Conservation (phyloP, 2,888 invertebrate species). For the Spisula subtruncata region DNA sequence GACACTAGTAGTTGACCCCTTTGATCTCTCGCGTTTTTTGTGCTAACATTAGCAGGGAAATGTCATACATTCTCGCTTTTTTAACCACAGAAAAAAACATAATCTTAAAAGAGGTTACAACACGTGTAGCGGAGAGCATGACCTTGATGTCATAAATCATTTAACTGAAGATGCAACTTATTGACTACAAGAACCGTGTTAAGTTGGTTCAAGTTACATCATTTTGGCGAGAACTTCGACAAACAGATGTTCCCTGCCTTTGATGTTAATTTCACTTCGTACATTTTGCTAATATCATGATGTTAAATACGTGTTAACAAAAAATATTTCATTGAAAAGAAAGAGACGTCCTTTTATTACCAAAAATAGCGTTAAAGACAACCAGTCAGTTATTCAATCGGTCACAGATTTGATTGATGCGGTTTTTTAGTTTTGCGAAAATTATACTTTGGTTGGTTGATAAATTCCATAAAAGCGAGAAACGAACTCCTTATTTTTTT, state of each 20-base stretch:
- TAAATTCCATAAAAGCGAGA: too few species aligned
- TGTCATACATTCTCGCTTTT: neutral
- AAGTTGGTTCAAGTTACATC: conserved; percentile 20
- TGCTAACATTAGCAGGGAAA: neutral
- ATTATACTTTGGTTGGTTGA: too few species aligned
- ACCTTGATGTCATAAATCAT: conserved; percentile 16
- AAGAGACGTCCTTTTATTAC: neutral
- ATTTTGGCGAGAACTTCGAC: neutral
- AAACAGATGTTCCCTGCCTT: conserved; percentile 17
- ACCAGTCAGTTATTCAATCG: too few species aligned
- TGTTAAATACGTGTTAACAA: neutral
- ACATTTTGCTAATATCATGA: neutral
- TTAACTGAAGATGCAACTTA: conserved; percentile 7
- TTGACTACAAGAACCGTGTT: conserved; percentile 23
- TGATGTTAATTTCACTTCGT: neutral
- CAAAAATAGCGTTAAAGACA: neutral
- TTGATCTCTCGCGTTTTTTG: neutral
- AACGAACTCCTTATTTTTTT: too few species aligned
- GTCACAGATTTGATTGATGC: neutral
- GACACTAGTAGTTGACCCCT: neutral
- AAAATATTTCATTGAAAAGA: neutral
- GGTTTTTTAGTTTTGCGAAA: neutral
- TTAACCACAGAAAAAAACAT: neutral
- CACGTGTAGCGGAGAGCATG: neutral
- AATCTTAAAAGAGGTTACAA: neutral